Conservation (phyloP, 2,797 vertebrate species). For the Helicolenus hilgendorfi region DNA sequence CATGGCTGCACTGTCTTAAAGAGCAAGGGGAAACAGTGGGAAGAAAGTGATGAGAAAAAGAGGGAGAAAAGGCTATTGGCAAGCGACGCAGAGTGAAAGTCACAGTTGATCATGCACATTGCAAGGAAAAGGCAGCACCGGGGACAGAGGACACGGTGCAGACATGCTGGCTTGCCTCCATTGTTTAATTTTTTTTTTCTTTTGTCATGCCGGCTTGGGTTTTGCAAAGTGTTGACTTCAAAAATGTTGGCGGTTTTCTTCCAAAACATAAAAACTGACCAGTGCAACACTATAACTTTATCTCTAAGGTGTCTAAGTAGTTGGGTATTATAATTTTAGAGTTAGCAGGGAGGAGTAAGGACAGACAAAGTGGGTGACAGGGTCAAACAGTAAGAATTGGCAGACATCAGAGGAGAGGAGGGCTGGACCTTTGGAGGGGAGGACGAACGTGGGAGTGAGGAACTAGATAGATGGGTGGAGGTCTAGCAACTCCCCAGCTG, state of each 20-base stretch:
- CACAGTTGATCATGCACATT: constrained; percentile 68
- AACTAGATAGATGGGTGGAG: constrained; percentile 20
- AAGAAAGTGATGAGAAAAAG: constrained; percentile 22
- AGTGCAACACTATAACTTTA: background rate
- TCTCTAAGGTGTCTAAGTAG: background rate
- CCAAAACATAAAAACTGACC: constrained; percentile 5
- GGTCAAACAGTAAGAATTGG: constrained; percentile 3
- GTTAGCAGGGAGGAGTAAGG: background rate
- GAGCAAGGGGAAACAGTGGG: background rate
- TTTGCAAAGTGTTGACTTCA: constrained; percentile 20
- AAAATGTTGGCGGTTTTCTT: background rate
- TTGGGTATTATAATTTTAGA: background rate
- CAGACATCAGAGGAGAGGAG: constrained; percentile 13
- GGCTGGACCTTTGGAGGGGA: constrained; percentile 27
- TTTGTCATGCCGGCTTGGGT: constrained; percentile 11
- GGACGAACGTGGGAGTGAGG: constrained; percentile 3
- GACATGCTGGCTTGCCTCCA: constrained; percentile 48
- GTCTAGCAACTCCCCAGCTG: constrained; percentile 26
- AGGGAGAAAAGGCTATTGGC: constrained; percentile 24
- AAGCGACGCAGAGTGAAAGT: constrained; percentile 35
- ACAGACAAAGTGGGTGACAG: background rate
- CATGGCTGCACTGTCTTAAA: constrained; percentile 26
- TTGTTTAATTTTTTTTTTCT: constrained; percentile 40
- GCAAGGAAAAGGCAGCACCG: constrained; percentile 37
- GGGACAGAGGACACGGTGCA: constrained; percentile 50